These are phyloP conservation scores for Conomelus anceps DNA, from an alignment of 2,888 invertebrate species.

Conservation along the genomic window DNA sequence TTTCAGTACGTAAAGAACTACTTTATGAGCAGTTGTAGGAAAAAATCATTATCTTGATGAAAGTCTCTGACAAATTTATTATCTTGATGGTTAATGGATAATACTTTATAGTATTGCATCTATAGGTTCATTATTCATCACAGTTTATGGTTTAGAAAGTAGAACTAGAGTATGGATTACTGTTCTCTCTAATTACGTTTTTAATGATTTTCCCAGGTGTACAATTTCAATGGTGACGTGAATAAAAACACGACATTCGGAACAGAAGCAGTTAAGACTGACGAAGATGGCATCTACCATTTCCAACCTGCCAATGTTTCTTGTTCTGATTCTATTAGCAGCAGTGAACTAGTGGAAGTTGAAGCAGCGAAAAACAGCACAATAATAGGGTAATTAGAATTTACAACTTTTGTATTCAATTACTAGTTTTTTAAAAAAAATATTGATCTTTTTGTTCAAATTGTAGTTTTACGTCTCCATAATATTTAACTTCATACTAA, in stretches of 20 bases:
- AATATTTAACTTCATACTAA: too few species aligned
- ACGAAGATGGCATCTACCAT: constrained; percentile 35
- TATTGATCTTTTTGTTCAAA: background rate
- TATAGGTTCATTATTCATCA: too few species aligned
- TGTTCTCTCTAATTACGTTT: background rate
- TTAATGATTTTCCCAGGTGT: background rate
- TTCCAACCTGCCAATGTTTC: constrained; percentile 36
- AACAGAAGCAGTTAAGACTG: constrained; percentile 23
- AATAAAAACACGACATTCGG: background rate
- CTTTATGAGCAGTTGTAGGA: too few species aligned
- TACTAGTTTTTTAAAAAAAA: background rate
- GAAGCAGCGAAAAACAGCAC: background rate
- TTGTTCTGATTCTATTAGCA: background rate
- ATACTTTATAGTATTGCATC: too few species aligned
- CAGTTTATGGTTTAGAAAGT: too few species aligned
- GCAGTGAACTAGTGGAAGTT: background rate
- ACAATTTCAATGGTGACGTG: background rate
- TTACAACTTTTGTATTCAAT: background rate
- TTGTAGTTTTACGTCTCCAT: too few species aligned
- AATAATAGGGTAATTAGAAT: background rate
- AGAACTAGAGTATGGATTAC: too few species aligned
- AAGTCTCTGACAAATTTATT: too few species aligned
- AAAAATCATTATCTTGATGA: too few species aligned
- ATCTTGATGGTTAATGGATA: too few species aligned
- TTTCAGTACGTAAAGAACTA: too few species aligned